phyloP scores from a whole-genome alignment of 1,140 invertebrate genomes.

The Drosophila tsacasi region DNA sequence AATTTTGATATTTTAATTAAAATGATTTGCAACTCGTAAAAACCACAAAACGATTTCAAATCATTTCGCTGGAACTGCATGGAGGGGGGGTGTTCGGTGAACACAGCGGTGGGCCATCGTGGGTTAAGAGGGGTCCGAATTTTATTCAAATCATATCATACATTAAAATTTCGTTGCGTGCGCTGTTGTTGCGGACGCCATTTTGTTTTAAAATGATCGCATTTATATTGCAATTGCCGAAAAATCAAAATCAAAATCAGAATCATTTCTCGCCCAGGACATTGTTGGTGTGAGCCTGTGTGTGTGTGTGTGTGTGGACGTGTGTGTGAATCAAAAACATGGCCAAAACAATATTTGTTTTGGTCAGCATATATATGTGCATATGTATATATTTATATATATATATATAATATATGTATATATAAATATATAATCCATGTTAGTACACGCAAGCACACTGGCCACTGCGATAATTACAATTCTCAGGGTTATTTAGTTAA shows the following conservation, averaged over 20 bases:
- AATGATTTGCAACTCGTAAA: constrained; percentile 85
- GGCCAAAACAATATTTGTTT: constrained; percentile 77
- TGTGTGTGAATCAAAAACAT: constrained; percentile 45
- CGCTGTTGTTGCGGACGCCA: constrained; percentile 46
- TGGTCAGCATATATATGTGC: constrained; percentile 36
- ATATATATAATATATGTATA: constrained; percentile 26
- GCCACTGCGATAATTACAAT: background rate
- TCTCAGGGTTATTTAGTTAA: background rate
- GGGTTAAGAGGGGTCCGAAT: constrained; percentile 19
- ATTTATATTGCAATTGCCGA: constrained; percentile 72
- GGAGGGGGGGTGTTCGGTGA: background rate
- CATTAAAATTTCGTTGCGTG: constrained; percentile 55
- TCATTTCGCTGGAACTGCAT: constrained; percentile 52
- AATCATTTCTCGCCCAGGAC: constrained; percentile 64
- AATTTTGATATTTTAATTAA: constrained; percentile 85
- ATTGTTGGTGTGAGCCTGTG: constrained; percentile 23
- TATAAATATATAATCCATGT: constrained; percentile 7
- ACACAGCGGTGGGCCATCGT: background rate
- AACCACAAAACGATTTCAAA: constrained; percentile 85
- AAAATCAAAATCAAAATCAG: constrained; percentile 79
- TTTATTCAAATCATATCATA: constrained; percentile 79
- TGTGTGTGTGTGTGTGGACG: background rate
- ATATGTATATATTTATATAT: constrained; percentile 10
- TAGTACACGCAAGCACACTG: constrained; percentile 9
- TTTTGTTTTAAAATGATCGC: constrained; percentile 82